Percentiles rank a stretch among this genome's conserved stretches.
phyloP scores from a whole-genome alignment of 2,113 vertebrate species.

The Takifugu flavidus region DNA sequence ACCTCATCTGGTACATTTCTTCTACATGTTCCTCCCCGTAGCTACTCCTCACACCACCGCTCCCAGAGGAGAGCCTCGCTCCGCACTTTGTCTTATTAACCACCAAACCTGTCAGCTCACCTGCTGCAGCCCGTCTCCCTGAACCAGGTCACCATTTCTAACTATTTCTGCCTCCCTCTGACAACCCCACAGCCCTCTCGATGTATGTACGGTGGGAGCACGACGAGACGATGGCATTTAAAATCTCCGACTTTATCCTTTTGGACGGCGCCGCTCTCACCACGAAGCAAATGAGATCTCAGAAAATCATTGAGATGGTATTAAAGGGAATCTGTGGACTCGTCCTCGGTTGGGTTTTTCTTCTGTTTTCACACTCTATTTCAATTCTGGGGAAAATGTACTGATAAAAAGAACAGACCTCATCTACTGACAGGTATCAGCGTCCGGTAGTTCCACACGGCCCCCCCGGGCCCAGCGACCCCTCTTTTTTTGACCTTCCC shows the following conservation, averaged over 20 bases:
- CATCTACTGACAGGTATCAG: no score
- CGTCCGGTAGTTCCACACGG: no score
- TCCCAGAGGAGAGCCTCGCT: background rate
- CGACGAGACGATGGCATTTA: conserved; percentile 23
- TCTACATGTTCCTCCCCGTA: background rate
- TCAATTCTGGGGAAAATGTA: no score
- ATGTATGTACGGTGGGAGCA: background rate
- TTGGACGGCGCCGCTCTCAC: background rate
- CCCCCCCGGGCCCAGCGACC: no score
- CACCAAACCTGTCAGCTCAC: conserved; percentile 24
- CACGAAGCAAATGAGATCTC: conserved; percentile 23
- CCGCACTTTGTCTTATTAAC: conserved; percentile 20
- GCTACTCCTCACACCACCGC: background rate
- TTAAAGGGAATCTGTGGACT: conserved; percentile 12
- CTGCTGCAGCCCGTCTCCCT: conserved; percentile 15
- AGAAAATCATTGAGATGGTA: conserved; percentile 26
- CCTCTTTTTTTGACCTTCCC: no score
- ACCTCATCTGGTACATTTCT: no score
- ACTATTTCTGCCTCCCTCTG: conserved; percentile 3
- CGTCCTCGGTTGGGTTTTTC: background rate
- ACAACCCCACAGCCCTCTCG: background rate
- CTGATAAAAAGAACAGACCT: no score
- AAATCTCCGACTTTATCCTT: conserved; percentile 23
- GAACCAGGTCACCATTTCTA: conserved; percentile 16
- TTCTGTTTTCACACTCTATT: no score